Conservation (phyloP, 2,113 vertebrate species). For the Larimichthys crocea region DNA sequence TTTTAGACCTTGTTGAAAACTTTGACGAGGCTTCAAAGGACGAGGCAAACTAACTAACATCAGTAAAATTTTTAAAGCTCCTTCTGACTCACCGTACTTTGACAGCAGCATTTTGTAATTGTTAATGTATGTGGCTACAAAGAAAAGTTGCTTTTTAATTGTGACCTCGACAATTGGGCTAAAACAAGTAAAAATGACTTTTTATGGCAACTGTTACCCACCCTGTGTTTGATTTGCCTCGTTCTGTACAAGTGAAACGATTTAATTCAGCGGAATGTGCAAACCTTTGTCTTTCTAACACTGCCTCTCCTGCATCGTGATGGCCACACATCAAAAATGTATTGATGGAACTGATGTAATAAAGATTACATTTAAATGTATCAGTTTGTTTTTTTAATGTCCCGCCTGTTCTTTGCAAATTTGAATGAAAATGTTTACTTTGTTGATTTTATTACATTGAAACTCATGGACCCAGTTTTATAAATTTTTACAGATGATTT, state of each 20-base stretch:
- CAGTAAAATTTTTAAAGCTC: slow-evolving; percentile 12
- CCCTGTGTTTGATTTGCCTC: slow-evolving; percentile 20
- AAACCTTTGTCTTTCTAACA: slow-evolving; percentile 41
- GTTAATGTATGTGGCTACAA: slow-evolving; percentile 17
- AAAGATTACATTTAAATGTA: slow-evolving; percentile 60
- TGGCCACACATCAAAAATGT: slow-evolving; percentile 50
- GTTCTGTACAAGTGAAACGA: slow-evolving; percentile 37
- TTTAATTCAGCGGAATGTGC: slow-evolving; percentile 60
- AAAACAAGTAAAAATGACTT: slow-evolving; percentile 28
- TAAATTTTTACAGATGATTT: no score
- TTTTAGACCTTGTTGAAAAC: slow-evolving; percentile 95
- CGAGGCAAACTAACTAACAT: slow-evolving; percentile 87
- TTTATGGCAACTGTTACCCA: slow-evolving; percentile 18
- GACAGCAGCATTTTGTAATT: slow-evolving; percentile 36
- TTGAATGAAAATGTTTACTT: no score
- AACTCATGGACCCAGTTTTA: not conserved
- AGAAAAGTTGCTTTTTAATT: slow-evolving; percentile 37
- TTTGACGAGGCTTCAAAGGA: slow-evolving; percentile 98
- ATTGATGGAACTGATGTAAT: slow-evolving; percentile 62
- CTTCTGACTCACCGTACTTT: not conserved
- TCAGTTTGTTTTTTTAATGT: not conserved
- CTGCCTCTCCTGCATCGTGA: slow-evolving; percentile 44
- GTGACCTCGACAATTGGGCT: slow-evolving; percentile 15
- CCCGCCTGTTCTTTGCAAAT: no score
- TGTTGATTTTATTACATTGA: not conserved